Conservation (phyloP, 2,113 vertebrate species). For the Ochotona curzoniae region DNA sequence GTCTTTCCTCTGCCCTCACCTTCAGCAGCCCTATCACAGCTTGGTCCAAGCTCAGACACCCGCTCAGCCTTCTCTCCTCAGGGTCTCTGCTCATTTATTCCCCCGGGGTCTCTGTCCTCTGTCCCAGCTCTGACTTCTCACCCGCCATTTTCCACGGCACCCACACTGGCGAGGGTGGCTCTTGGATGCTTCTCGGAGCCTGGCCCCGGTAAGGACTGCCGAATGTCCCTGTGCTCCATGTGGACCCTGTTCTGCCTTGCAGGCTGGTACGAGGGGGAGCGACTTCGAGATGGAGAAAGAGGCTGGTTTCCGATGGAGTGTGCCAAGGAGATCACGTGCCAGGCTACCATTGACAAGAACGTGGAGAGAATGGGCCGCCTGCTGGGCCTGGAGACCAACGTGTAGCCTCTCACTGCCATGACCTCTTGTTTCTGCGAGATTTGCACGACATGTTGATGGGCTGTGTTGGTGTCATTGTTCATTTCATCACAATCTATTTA, state of each 20-base stretch:
- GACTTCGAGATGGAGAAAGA: constrained; percentile 93
- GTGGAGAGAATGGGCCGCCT: constrained; percentile 97
- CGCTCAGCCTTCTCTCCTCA: neutral
- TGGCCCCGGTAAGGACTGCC: too few species aligned
- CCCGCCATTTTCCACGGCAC: rapidly evolving
- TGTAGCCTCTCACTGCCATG: constrained; percentile 78
- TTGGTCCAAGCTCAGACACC: neutral
- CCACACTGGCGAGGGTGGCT: neutral
- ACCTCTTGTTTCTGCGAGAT: neutral
- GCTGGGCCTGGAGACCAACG: constrained; percentile 95
- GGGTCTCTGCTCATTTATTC: neutral
- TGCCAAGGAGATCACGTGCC: constrained; percentile 93
- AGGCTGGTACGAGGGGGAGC: constrained; percentile 97
- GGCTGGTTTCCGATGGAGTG: constrained; percentile 97
- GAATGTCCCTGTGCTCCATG: neutral
- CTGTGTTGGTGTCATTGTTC: neutral
- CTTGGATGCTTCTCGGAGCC: neutral
- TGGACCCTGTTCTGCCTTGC: neutral
- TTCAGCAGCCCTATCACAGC: neutral
- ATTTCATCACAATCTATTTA: neutral
- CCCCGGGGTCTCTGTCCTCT: neutral
- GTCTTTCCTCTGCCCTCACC: neutral
- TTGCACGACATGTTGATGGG: constrained; percentile 64
- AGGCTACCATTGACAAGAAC: constrained; percentile 94
- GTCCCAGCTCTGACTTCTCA: neutral